phyloP scores from a whole-genome alignment of 1,140 invertebrate genomes.

The Coelopa frigida region DNA sequence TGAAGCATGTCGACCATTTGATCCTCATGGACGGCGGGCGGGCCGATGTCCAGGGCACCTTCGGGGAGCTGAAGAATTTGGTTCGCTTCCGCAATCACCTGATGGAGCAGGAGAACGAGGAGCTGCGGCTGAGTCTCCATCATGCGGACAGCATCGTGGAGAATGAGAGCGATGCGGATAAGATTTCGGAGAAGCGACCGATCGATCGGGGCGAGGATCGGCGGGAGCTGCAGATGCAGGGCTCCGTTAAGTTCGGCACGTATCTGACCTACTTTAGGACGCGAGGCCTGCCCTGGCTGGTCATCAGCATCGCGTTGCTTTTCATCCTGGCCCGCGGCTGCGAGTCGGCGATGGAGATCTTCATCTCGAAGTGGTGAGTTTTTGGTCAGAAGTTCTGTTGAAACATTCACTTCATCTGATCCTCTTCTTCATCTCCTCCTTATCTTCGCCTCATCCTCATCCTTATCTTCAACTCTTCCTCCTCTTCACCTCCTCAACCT shows the following conservation, averaged over 20 bases:
- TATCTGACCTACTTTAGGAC: constrained; percentile 64
- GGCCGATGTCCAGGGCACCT: constrained; percentile 40
- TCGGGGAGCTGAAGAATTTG: constrained; percentile 34
- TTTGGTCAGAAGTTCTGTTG: too few relatives aligned
- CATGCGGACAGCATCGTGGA: constrained; percentile 28
- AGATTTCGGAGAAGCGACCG: background rate
- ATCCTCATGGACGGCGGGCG: constrained; percentile 56
- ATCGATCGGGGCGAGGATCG: too few relatives aligned
- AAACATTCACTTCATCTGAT: too few relatives aligned
- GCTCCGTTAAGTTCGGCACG: constrained; percentile 47
- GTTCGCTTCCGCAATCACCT: constrained; percentile 29
- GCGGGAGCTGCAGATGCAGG: constrained; percentile 19
- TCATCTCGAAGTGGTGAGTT: constrained; percentile 63
- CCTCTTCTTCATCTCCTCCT: too few relatives aligned
- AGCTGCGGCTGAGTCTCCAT: constrained; percentile 17
- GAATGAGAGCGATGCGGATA: constrained; percentile 12
- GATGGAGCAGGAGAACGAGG: constrained; percentile 32
- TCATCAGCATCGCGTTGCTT: constrained; percentile 52
- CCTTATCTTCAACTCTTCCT: background rate
- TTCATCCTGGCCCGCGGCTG: constrained; percentile 60
- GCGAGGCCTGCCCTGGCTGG: constrained; percentile 54
- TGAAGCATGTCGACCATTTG: constrained; percentile 65
- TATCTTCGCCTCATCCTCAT: background rate
- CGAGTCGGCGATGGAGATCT: constrained; percentile 67
- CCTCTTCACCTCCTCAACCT: background rate